Conservation (phyloP, 2,888 invertebrate genomes). For the Galeruca laticollis region DNA sequence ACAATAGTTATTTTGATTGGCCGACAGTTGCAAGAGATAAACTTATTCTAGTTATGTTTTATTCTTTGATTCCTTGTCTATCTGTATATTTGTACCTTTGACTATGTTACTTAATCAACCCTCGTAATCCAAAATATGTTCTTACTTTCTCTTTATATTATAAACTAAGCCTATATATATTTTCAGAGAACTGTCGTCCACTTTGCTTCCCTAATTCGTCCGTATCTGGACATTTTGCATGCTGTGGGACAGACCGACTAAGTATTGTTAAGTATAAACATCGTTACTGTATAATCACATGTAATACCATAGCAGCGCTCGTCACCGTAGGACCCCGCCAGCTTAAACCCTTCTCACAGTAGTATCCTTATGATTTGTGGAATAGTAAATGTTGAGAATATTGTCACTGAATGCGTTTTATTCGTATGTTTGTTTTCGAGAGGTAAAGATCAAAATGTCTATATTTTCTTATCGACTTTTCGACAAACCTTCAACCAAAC, state of each 20-base stretch:
- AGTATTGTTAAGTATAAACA: constrained; percentile 2
- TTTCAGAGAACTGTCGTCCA: neutral
- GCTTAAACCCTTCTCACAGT: neutral
- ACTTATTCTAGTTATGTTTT: no score
- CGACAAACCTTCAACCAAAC: no score
- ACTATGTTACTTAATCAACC: no score
- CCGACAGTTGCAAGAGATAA: no score
- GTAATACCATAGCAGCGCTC: neutral
- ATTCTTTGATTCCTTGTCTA: no score
- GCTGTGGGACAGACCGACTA: neutral
- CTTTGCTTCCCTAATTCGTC: neutral
- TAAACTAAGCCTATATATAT: neutral
- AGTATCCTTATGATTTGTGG: neutral
- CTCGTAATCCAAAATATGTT: no score
- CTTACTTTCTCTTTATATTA: neutral
- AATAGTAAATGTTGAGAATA: neutral
- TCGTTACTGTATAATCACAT: neutral
- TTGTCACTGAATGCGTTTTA: neutral
- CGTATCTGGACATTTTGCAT: neutral
- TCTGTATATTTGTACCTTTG: no score
- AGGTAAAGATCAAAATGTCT: neutral
- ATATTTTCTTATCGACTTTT: no score
- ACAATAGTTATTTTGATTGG: no score
- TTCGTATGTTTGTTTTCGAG: neutral
- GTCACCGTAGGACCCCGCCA: neutral